Evolutionary conservation across 2,888 invertebrate genomes (phyloP), one percentile per base, ranked within the genome.

Genomic region (Chrysolina americana): DNA sequence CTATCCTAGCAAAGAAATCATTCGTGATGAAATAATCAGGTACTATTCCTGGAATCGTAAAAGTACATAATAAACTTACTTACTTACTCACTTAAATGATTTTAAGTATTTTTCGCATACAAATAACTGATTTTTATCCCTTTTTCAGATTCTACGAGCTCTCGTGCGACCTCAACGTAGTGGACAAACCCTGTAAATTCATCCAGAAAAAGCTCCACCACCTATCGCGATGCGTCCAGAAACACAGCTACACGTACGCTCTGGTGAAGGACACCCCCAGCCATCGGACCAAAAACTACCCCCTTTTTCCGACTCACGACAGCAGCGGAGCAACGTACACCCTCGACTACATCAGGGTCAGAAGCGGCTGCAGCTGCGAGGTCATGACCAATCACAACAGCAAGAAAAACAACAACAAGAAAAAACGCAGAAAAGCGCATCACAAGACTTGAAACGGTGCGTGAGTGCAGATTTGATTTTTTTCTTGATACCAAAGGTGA

Each of bases 321-420:
- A 80, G 83, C 9, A 83, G 82, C 48, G 84, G 83, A 41, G 83
- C 84, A 11, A 91, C 91, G 71, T 96, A 94, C 93, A 92, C 93
- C 76, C 89, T 96, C 88, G 96, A 96, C 89, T 95, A 95, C 89
- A 94, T 96, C 83, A 90, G 91, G 83, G 92, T 96, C 76, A 91
- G 95, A 74, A 94, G 94, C 81, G 96, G 96, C 50, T 96, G 96
- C 89, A 92, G 94, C 84, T 96, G 96, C 88, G 93, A 94, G 86
- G 91, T 96, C 77, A 90, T 92, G 50, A 76, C 70, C 56, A 74
- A 70, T 41, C 69, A 73, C 21, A 76, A 71, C 41, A 73, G 71
- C 17, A 79, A 76, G 75, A 79, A 83, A 78, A 81, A 83, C 75
- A 81, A 83, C 41, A 69, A 41, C 44, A 72, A 62, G 41, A 36